Base-by-base conservation (phyloP, 1,140 invertebrate genomes). In the Kradibia gibbosae region DNA sequence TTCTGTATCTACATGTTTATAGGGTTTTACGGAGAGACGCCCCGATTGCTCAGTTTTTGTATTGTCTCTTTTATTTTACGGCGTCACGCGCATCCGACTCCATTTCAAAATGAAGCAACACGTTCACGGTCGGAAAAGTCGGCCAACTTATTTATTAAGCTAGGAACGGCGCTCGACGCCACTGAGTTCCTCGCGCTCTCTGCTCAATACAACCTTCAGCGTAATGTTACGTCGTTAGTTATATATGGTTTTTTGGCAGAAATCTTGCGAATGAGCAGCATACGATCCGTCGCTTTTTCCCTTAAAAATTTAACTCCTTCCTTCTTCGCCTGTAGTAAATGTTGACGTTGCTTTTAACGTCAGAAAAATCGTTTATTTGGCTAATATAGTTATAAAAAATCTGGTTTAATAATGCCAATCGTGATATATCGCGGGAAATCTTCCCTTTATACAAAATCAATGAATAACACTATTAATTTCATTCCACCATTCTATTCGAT, bases 41-140 rank as follows among this genome's bases (percentile, higher is more conserved):
- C 48, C 45, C 55, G 48, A n/a, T 25, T 20, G 36, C 31, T 50
- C 42, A n/a, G 17, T 48, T 72, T n/a, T n/a, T 72, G 28, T 73
- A 53, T 20, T 55, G 4, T 53, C 28, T 74, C 57, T 25, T 77
- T 65, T 67, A n/a, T 13, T 53, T 80, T 45, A 22, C 17, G 53
- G 20, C 20, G 22, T 57, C 67, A 10, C 48, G 20, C 48, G n/a
- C 50, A 28, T 31, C 13, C 50, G 62, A 76, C 80, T 81, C 60
- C 73, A 53, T 81, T 82, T 78, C 80, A 73, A 82, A 77, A 78
- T 82, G 80, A 82, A 78, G 80, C 74, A 82, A 82, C 80, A 48
- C 71, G 76, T 79, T 82, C 81, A 82, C 65, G 81, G 81, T 79
- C 81, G 77, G 55, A 50, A 82, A 82, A 82, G 76, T 82, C 81